Percentiles rank a stretch among this genome's conserved stretches.
Conservation (phyloP, 2,888 invertebrate species). For the Idaea biselata region DNA sequence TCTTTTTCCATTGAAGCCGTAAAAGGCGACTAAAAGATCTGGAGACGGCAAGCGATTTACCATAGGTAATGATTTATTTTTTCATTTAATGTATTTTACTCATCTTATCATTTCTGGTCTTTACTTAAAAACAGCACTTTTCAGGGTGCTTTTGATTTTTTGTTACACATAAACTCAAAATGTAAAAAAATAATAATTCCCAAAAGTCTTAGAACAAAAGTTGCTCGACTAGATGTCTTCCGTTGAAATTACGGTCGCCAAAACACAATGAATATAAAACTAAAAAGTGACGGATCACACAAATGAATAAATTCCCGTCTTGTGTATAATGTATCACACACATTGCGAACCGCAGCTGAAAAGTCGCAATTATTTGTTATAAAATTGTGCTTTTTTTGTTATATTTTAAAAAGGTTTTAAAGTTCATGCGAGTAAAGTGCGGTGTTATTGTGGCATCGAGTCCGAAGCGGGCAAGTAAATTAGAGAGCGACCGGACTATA, state of each 20-base stretch:
- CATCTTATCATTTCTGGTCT: too few species aligned
- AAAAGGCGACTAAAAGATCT: too few species aligned
- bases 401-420: constrained; percentile 20
- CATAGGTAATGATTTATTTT: too few species aligned
- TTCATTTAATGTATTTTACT: too few species aligned
- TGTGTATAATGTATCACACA: neutral
- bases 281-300: neutral
- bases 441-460: constrained; percentile 54
- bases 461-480: constrained; percentile 70
- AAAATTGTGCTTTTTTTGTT: constrained; percentile 4
- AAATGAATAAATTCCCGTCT: neutral
- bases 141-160: too few species aligned
- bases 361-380: neutral
- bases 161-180: too few species aligned
- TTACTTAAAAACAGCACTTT: too few species aligned
- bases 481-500: constrained; percentile 73
- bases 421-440: constrained; percentile 44
- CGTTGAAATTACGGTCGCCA: neutral
- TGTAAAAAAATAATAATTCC: too few species aligned
- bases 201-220: too few species aligned
- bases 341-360: neutral
- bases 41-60: too few species aligned
- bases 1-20: too few species aligned
- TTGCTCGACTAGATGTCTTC: too few species aligned
- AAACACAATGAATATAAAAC: neutral